Percentiles rank a stretch among this genome's conserved stretches.
Conservation (phyloP, 2,888 invertebrate genomes). For the Megastigmus dorsalis region DNA sequence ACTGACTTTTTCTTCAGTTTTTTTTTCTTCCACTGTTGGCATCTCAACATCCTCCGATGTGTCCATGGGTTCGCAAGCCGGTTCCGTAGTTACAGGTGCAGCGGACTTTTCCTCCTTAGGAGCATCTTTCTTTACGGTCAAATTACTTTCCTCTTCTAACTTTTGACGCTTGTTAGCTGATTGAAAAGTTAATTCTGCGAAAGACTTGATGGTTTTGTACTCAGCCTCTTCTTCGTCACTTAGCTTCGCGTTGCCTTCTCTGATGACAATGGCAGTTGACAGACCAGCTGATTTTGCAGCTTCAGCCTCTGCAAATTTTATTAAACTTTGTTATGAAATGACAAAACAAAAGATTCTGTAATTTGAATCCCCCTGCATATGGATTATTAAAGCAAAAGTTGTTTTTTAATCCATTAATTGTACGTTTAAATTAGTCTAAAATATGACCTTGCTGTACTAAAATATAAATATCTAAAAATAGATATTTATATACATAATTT, state of each 20-base stretch:
- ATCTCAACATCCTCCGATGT: conserved; percentile 66
- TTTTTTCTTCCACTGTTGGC: conserved; percentile 59
- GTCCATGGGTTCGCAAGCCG: conserved; percentile 65
- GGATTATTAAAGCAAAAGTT: no score
- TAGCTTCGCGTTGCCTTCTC: conserved; percentile 87
- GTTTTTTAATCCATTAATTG: no score
- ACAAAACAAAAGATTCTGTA: conserved; percentile 9
- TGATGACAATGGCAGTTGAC: conserved; percentile 81
- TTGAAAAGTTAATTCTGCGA: conserved; percentile 77
- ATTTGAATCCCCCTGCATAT: no score
- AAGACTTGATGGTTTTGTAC: conserved; percentile 79
- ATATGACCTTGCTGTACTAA: no score
- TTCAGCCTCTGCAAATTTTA: conserved; percentile 82
- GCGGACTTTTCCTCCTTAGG: conserved; percentile 40
- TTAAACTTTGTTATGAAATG: no score
- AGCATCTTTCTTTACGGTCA: conserved; percentile 34
- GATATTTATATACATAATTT: not conserved
- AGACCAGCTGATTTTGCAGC: conserved; percentile 88
- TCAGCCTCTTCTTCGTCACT: conserved; percentile 77
- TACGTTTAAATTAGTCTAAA: no score
- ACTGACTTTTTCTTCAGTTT: conserved; percentile 47
- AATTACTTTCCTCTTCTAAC: conserved; percentile 60
- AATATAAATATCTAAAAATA: not conserved
- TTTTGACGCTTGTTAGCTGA: conserved; percentile 69
- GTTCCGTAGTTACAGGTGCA: conserved; percentile 42